Conservation (phyloP, 1,140 invertebrate species). For the Aphelenchoides besseyi region DNA sequence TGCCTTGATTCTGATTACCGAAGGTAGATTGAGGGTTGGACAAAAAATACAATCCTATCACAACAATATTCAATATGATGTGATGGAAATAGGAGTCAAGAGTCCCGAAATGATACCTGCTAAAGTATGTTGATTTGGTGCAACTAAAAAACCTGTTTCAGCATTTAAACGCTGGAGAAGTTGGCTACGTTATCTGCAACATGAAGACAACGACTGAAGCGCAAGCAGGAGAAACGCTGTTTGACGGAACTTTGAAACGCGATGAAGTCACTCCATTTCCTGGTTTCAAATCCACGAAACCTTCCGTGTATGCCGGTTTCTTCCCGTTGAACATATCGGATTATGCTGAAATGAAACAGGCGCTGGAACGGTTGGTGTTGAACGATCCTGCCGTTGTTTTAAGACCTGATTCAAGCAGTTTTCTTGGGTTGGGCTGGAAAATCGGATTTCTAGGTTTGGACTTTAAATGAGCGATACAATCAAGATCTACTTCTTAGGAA, state of each 20-base stretch:
- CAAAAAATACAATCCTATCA: slow-evolving; percentile 69
- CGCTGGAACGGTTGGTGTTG: slow-evolving; percentile 83
- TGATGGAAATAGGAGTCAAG: slow-evolving; percentile 77
- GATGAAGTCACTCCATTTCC: slow-evolving; percentile 68
- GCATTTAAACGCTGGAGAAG: slow-evolving; percentile 71
- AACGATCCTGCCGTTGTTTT: slow-evolving; percentile 88
- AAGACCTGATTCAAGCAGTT: slow-evolving; percentile 77
- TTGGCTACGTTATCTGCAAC: slow-evolving; percentile 77
- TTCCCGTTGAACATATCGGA: slow-evolving; percentile 87
- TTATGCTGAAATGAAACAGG: slow-evolving; percentile 69
- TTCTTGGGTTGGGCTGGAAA: slow-evolving; percentile 73
- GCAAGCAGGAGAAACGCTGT: slow-evolving; percentile 80
- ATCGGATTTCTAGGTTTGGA: slow-evolving; percentile 33
- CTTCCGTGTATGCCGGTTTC: slow-evolving; percentile 88
- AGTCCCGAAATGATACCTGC: slow-evolving; percentile 74
- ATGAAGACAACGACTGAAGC: slow-evolving; percentile 77
- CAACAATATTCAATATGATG: slow-evolving; percentile 73
- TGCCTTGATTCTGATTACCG: slow-evolving; percentile 69
- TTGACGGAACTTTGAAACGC: slow-evolving; percentile 64
- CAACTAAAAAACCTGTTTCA: slow-evolving; percentile 22
- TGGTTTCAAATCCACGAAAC: slow-evolving; percentile 72
- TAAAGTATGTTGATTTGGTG: slow-evolving; percentile 60
- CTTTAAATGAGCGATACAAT: not conserved
- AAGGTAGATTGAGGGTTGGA: slow-evolving; percentile 64
- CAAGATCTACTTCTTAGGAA: slow-evolving; percentile 77